These are phyloP conservation scores for Cyclina sinensis DNA, from an alignment of 1,140 invertebrate species.

Conservation along the genomic window DNA sequence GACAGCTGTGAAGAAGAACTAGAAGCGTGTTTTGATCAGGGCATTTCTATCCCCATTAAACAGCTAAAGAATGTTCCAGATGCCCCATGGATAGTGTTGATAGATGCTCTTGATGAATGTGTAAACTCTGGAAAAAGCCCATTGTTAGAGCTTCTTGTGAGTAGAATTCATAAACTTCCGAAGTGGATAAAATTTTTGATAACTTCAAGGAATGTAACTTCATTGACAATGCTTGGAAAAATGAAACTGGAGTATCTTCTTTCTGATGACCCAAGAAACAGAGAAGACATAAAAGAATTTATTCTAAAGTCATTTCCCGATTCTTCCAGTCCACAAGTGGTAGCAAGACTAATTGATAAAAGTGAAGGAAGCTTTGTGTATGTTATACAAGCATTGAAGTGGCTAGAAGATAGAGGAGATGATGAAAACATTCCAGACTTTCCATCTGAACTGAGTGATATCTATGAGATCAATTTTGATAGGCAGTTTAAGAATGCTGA, in stretches of 20 bases:
- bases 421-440: not conserved
- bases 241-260: constrained; percentile 1
- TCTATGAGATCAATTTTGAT: constrained; percentile 55
- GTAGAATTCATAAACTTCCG: constrained; percentile 10
- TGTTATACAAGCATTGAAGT: constrained; percentile 23
- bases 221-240: not conserved
- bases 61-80: not conserved
- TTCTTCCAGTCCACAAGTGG: not conserved
- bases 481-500: not conserved
- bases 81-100: constrained; percentile 25
- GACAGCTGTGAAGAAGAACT: constrained; percentile 24
- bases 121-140: not conserved
- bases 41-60: constrained; percentile 19
- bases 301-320: not conserved
- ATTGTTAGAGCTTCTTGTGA: constrained; percentile 5
- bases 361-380: constrained; percentile 56
- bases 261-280: constrained; percentile 27
- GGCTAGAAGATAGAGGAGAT: not conserved
- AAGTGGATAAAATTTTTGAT: constrained; percentile 34
- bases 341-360: not conserved
- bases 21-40: constrained; percentile 49
- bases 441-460: constrained; percentile 22
- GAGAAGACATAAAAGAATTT: constrained; percentile 5
- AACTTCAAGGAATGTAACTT: constrained; percentile 25
- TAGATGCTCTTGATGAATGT: constrained; percentile 52